Percentiles rank a stretch among this genome's conserved stretches.
Evolutionary conservation across 2,888 invertebrate genomes (phyloP).

Genomic region (Leptodirus hochenwartii): DNA sequence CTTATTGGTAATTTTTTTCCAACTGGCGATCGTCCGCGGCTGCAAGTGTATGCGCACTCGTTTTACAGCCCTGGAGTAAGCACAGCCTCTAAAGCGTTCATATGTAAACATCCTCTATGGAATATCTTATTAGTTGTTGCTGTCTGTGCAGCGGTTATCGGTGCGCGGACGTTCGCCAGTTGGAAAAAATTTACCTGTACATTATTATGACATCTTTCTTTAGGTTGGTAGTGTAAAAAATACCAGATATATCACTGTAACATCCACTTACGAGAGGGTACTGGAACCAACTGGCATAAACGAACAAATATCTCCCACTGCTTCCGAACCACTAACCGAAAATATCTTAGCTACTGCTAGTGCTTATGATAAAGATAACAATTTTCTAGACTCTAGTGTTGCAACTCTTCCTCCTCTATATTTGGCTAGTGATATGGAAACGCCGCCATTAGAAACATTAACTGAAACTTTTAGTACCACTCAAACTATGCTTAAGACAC

Average conservation of each 20-base stretch:
- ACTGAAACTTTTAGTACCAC: constrained; percentile 87
- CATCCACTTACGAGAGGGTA: constrained; percentile 67
- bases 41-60: neutral
- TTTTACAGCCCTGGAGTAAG: neutral
- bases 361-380: constrained; percentile 51
- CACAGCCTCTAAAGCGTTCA: too few relatives aligned
- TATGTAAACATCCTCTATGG: neutral
- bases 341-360: constrained; percentile 66
- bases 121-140: neutral
- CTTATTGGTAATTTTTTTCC: constrained; percentile 7
- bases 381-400: constrained; percentile 54
- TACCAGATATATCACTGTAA: constrained; percentile 74
- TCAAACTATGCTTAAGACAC: constrained; percentile 73
- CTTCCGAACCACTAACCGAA: constrained; percentile 67
- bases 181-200: constrained; percentile 4
- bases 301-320: constrained; percentile 32
- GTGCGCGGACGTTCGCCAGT: neutral
- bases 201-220: constrained; percentile 20
- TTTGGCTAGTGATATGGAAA: constrained; percentile 57
- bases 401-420: constrained; percentile 69
- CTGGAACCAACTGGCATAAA: constrained; percentile 39
- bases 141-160: constrained; percentile 1
- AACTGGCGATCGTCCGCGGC: neutral
- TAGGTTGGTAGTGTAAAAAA: constrained; percentile 76
- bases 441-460: constrained; percentile 71